Conservation (phyloP, 2,797 vertebrate genomes). For the Falco cherrug region DNA sequence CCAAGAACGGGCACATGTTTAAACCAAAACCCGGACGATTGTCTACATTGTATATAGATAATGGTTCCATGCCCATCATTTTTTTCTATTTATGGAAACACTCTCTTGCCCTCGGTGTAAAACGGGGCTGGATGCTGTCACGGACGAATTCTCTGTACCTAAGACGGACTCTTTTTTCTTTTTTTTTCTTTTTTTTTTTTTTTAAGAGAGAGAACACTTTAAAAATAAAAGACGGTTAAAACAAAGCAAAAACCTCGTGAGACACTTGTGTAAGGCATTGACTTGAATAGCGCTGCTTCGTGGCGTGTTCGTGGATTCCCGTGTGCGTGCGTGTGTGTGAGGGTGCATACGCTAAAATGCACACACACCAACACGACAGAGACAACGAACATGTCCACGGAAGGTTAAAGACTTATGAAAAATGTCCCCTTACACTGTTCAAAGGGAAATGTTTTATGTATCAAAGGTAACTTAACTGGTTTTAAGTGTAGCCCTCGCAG, state of each 20-base stretch:
- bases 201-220: not conserved
- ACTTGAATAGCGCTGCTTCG: not conserved
- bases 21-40: slow-evolving; percentile 67
- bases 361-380: not conserved
- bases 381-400: not conserved
- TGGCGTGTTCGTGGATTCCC: slow-evolving; percentile 18
- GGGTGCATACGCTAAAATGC: not conserved
- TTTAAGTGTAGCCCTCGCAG: slow-evolving; percentile 64
- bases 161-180: slow-evolving; percentile 16
- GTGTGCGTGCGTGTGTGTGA: not conserved
- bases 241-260: slow-evolving; percentile 44
- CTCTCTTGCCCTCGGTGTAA: slow-evolving; percentile 31
- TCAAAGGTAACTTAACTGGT: slow-evolving; percentile 73
- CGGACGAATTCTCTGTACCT: slow-evolving; percentile 52
- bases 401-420: slow-evolving; percentile 7
- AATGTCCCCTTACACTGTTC: not conserved
- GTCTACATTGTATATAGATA: slow-evolving; percentile 67
- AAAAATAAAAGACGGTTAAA: slow-evolving; percentile 37
- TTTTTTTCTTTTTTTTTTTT: not conserved
- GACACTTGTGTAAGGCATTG: slow-evolving; percentile 31
- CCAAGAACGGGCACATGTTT: slow-evolving; percentile 51
- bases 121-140: slow-evolving; percentile 51
- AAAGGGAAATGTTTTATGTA: slow-evolving; percentile 69
- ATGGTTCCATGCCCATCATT: slow-evolving; percentile 58
- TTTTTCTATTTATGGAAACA: slow-evolving; percentile 73